Base-by-base conservation (phyloP, 2,797 vertebrate species). In the Sparidentex hasta region DNA sequence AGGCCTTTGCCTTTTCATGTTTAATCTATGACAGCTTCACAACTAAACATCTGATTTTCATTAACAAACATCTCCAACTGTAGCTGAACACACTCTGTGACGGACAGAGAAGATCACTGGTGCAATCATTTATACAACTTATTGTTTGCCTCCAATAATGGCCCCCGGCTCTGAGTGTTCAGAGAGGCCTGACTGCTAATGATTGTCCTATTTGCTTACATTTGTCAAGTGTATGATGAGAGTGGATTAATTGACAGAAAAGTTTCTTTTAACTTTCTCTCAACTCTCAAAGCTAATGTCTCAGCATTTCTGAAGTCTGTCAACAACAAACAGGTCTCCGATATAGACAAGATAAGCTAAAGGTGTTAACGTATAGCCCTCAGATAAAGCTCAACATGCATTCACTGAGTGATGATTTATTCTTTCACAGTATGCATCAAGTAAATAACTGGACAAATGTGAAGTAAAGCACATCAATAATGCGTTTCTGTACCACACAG, bases 391-490 rank as follows among this genome's bases (percentile, higher is more conserved):
- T 11, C 21, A n/a, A 47, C 27, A 59, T 54, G 14, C 27, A 46
- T 13, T 48, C 33, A 63, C 11, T 3, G n/a, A 51, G 27, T 33
- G 44, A 71, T 64, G 4, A 54, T 67, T 67, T 55, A 55, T 48
- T 50, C 20, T 71, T 64, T 62, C 3, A 33, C 55, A 27, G 16
- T 25, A 62, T 4, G 3, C 16, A 29, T 47, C 0, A 2, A 73
- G 54, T 66, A 66, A 65, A 54, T 74, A 47, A 77, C n/a, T 20
- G 21, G 23, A 20, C n/a, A 21, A 44, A 74, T 52, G 20, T 52
- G 43, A 6, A 51, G 25, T 38, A 23, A 18, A 55, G 46, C 6
- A 21, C 20, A 81, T 38, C 55, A 4, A 38, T 29, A 65, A 51
- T 59, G 54, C 44, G 51, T 52, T 12, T 51, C 44, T 43, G 3